These are phyloP conservation scores for Podarcis raffonei DNA, from an alignment of 2,113 vertebrate genomes.

Conservation along the genomic window DNA sequence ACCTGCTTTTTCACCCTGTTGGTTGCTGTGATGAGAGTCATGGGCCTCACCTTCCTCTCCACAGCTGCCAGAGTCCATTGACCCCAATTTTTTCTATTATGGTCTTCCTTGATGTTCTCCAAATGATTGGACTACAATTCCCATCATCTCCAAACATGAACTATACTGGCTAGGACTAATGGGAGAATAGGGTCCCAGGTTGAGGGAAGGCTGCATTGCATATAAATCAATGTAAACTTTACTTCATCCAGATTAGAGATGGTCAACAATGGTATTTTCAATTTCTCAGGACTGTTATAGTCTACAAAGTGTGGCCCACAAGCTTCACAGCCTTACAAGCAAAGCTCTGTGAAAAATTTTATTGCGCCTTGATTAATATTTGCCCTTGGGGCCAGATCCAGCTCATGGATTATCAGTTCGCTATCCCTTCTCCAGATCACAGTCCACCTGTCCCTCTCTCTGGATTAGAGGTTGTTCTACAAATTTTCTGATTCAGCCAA, in stretches of 20 bases:
- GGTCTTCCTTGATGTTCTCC: no score
- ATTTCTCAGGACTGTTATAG: background rate
- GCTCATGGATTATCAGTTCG: background rate
- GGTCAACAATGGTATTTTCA: background rate
- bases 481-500: background rate
- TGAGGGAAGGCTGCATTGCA: no score
- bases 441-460: background rate
- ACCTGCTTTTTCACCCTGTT: no score
- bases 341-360: no score
- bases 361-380: background rate
- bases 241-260: background rate
- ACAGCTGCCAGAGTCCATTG: background rate
- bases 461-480: background rate
- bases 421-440: background rate
- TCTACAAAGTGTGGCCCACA: background rate
- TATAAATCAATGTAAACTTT: background rate
- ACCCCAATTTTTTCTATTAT: background rate
- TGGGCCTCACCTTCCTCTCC: no score
- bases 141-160: background rate
- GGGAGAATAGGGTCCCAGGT: background rate
- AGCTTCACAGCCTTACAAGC: no score
- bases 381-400: background rate
- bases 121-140: no score
- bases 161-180: background rate
- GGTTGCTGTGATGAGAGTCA: no score